Evolutionary conservation across 2,888 invertebrate species (phyloP).

Genomic region (Acleris laterana): DNA sequence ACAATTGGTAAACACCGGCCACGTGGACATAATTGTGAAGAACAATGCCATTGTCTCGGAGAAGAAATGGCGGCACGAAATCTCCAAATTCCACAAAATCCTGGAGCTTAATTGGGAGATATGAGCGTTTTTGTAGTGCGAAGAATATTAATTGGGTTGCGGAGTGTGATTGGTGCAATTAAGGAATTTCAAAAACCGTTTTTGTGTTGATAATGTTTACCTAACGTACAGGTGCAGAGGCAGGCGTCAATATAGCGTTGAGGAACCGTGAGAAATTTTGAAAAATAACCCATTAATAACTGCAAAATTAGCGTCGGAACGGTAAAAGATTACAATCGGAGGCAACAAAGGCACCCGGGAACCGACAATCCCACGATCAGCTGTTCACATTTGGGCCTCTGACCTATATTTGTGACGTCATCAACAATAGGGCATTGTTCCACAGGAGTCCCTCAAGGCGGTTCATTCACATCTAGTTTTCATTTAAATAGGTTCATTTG

Average conservation of each 20-base stretch:
- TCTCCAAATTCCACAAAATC: conserved; percentile 27
- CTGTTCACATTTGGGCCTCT: conserved; percentile 79
- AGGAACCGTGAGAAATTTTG: conserved; percentile 1
- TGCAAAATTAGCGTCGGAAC: conserved; percentile 9
- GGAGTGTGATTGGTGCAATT: conserved; percentile 32
- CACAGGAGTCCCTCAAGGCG: conserved; percentile 79
- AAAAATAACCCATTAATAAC: conserved; percentile 10
- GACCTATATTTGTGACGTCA: conserved; percentile 83
- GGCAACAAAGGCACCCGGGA: conserved; percentile 48
- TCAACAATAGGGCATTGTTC: conserved; percentile 83
- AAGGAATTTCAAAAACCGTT: conserved; percentile 7
- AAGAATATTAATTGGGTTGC: conserved; percentile 31
- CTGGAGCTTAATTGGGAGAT: conserved; percentile 31
- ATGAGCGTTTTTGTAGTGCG: conserved; percentile 16
- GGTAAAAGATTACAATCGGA: conserved; percentile 42
- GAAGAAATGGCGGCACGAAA: conserved; percentile 36
- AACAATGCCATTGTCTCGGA: conserved; percentile 72
- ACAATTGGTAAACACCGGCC: conserved; percentile 74
- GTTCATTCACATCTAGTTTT: conserved; percentile 80
- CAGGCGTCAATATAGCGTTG: neutral
- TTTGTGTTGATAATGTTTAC: neutral
- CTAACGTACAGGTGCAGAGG: neutral
- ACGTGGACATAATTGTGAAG: conserved; percentile 70
- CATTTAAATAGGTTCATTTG: conserved; percentile 77
- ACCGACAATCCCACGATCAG: conserved; percentile 71